Evolutionary conservation across 2,797 vertebrate genomes (phyloP), one percentile per base, ranked within the genome.

Genomic region (Anguilla marmorata): DNA sequence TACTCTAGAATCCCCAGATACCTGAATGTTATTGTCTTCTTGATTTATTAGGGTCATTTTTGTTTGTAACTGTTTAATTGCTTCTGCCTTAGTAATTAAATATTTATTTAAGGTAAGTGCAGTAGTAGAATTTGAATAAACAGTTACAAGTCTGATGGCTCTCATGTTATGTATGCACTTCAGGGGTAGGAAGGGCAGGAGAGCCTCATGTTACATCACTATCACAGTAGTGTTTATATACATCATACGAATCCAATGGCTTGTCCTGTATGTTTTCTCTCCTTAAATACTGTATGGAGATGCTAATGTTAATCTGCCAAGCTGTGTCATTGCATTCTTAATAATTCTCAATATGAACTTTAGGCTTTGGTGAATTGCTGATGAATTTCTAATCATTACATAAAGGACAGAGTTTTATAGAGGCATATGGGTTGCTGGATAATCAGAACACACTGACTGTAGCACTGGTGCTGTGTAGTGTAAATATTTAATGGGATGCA

Each of bases 401-500:
- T 19, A 60, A 60, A 19, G 58, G 58, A 21, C 14, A 63, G 21
- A 2, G 58, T 82, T n/a, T 86, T 45, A 24, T 86, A 52, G 45
- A 63, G 24, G 21, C 27, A 21, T 48, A 19, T 84, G 82, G 50
- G 50, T 82, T 79, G 90, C 87, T 85, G 76, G 85, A 74, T 86
- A 85, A 88, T 87, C 85, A 87, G 89, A 92, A 92, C 86, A 92
- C 91, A 85, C 63, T 88, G 89, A 92, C 89, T 91, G 91, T 92
- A 90, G 91, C 88, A 93, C 90, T 92, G 90, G 87, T 69, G 90
- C 37, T 54, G 52, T 85, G 56, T 56, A 60, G 92, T 90, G 93
- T 91, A 91, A 93, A 94, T 92, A 90, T 91, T 90, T 90, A 90
- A 91, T 93, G 92, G 90, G 93, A 92, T 92, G 91, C 89, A 91